Conservation (phyloP, 2,797 vertebrate species). For the Lepus townsendii region DNA sequence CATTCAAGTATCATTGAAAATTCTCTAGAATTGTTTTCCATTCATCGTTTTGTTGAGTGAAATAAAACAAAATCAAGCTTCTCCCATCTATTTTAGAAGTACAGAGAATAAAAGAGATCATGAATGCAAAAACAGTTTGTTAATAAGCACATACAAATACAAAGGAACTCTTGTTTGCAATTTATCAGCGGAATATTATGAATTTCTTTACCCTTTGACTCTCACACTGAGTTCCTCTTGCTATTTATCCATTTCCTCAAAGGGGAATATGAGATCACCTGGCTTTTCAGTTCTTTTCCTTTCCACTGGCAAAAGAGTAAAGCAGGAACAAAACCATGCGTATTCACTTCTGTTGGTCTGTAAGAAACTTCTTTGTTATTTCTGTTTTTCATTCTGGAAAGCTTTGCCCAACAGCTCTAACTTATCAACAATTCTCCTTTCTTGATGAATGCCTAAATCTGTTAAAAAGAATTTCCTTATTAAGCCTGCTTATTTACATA, state of each 20-base stretch:
- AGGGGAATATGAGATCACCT: background rate
- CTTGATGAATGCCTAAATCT: conserved; percentile 19
- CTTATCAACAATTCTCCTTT: background rate
- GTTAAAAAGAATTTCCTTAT: conserved; percentile 39
- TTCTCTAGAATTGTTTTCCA: conserved; percentile 18
- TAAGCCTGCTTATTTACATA: background rate
- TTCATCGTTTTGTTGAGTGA: conserved; percentile 11
- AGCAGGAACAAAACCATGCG: background rate
- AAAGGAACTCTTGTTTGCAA: conserved; percentile 31
- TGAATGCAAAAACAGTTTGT: background rate
- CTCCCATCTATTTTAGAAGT: background rate
- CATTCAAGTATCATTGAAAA: background rate
- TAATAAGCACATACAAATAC: conserved; percentile 5
- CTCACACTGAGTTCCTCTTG: conserved; percentile 24
- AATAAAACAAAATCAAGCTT: conserved; percentile 39
- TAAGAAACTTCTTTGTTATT: conserved; percentile 32
- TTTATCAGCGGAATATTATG: background rate
- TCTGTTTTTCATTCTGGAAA: conserved; percentile 38
- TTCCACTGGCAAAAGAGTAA: background rate
- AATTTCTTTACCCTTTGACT: conserved; percentile 26
- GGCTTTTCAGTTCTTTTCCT: background rate
- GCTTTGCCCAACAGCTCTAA: background rate
- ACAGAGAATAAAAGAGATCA: background rate
- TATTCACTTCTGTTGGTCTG: background rate
- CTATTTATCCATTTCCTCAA: background rate